Percentiles rank a stretch among this genome's conserved stretches.
phyloP scores from a whole-genome alignment of 2,113 vertebrate species.

The Kryptolebias marmoratus region DNA sequence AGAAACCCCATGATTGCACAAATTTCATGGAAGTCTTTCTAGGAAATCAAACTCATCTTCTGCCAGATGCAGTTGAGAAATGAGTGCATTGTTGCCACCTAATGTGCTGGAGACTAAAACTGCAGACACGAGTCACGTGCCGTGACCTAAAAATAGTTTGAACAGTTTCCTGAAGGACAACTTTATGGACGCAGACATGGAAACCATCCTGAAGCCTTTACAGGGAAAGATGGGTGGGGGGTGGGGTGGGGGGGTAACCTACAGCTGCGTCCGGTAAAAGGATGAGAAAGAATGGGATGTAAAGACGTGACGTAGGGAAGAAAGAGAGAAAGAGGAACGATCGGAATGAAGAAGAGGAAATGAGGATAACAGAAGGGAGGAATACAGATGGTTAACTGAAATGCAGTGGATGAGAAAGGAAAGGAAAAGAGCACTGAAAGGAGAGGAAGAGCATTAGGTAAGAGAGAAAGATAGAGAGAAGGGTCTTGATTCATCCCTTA shows the following conservation, averaged over 20 bases:
- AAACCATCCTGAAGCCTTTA: neutral
- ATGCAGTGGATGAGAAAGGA: constrained; percentile 4
- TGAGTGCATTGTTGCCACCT: neutral
- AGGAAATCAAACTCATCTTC: neutral
- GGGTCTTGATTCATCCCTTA: constrained; percentile 10
- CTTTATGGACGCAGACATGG: no score
- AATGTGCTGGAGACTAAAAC: neutral
- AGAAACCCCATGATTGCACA: no score
- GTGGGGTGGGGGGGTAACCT: neutral
- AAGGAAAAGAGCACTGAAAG: neutral
- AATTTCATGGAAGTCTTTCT: no score
- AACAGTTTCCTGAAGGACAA: no score
- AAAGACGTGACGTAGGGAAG: neutral
- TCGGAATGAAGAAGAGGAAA: neutral
- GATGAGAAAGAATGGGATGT: no score
- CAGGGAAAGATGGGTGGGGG: neutral
- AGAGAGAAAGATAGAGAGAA: neutral
- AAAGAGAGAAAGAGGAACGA: neutral
- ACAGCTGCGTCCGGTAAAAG: neutral
- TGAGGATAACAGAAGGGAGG: neutral
- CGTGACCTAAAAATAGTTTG: neutral
- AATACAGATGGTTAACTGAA: constrained; percentile 1
- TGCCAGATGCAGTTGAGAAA: neutral
- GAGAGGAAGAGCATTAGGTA: constrained; percentile 4
- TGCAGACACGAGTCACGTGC: neutral